These are phyloP conservation scores for Acheta domesticus DNA, from an alignment of 2,888 invertebrate genomes.

Conservation along the genomic window DNA sequence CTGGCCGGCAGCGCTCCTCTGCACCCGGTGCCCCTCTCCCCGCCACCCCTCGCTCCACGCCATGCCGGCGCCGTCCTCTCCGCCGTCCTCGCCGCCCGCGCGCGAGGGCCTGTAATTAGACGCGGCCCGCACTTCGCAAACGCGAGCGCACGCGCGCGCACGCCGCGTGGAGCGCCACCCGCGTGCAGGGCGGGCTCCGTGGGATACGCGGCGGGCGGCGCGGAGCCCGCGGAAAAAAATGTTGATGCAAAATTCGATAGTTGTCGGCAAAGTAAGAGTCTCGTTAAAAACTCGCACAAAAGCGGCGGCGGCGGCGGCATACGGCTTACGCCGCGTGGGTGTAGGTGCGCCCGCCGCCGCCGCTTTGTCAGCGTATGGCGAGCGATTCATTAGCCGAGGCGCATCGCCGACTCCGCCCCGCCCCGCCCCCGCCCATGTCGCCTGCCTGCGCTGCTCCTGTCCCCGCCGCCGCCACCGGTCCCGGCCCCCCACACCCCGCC, in stretches of 20 bases:
- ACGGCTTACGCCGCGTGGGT: too few species aligned
- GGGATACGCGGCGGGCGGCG: neutral
- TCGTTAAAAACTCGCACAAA: slow-evolving; percentile 3
- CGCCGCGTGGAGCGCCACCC: too few species aligned
- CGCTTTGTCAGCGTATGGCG: neutral
- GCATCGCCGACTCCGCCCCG: neutral
- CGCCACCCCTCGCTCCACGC: neutral
- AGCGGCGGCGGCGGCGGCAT: neutral
- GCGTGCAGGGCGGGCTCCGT: too few species aligned
- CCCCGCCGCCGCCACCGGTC: neutral
- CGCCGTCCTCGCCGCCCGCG: neutral
- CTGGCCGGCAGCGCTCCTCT: neutral
- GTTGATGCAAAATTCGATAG: slow-evolving; percentile 18
- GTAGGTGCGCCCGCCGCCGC: neutral
- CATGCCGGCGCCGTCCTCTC: neutral
- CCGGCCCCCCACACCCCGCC: too few species aligned
- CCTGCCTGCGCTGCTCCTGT: too few species aligned
- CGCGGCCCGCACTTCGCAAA: neutral
- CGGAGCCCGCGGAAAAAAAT: neutral
- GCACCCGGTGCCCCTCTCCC: neutral
- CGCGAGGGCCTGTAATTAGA: neutral
- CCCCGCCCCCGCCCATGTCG: neutral
- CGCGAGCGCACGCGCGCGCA: too few species aligned
- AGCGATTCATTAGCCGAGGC: neutral
- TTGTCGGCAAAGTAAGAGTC: slow-evolving; percentile 1